Percentiles rank a stretch among this genome's conserved stretches.
Conservation (phyloP, 2,113 vertebrate genomes). For the Globicephala melas region DNA sequence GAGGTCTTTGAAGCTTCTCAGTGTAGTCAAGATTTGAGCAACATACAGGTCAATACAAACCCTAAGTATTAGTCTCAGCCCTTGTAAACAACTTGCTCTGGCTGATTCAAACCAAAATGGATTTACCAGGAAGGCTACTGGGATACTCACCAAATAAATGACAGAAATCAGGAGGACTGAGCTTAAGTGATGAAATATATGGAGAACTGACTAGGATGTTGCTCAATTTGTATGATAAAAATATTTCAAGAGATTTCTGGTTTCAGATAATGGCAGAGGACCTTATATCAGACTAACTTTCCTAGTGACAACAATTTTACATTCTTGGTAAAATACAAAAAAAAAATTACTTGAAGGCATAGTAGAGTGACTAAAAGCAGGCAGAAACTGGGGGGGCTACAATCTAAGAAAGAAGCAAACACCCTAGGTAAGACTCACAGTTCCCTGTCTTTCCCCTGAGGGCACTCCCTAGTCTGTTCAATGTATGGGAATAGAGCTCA, state of each 20-base stretch:
- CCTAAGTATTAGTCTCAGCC: not conserved
- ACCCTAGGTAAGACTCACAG: not conserved
- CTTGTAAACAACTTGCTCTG: not conserved
- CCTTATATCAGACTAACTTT: not conserved
- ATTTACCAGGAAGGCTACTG: not conserved
- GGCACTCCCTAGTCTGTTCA: not conserved
- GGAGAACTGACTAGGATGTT: not conserved
- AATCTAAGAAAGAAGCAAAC: not conserved
- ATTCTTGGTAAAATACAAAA: not conserved
- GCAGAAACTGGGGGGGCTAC: not conserved
- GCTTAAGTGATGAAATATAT: not conserved
- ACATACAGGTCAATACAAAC: not conserved
- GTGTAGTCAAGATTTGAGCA: not conserved
- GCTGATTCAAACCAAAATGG: not conserved
- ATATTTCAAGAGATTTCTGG: not conserved
- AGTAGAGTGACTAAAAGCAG: not conserved
- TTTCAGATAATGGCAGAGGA: not conserved
- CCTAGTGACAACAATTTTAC: not conserved
- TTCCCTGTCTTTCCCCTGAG: not conserved
- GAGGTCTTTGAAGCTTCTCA: not conserved
- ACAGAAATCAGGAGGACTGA: not conserved
- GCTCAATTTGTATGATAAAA: not conserved
- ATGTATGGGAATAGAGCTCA: not conserved
- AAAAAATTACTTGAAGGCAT: not conserved
- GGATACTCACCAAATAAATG: not conserved